Evolutionary conservation across 2,888 invertebrate genomes (phyloP).

Genomic region (Caenorhabditis afra): DNA sequence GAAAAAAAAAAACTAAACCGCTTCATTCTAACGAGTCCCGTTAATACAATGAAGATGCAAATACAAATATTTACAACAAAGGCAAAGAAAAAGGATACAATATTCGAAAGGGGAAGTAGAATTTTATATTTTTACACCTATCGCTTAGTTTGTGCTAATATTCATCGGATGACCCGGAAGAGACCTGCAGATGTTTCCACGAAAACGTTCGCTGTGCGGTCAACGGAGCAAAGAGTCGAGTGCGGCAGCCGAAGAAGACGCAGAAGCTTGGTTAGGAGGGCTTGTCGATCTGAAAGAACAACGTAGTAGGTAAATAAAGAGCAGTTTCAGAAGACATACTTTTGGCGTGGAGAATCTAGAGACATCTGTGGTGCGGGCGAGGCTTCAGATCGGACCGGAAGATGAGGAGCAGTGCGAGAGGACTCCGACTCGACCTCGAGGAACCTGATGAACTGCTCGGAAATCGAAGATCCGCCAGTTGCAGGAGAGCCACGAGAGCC

Average conservation of each 20-base stretch:
- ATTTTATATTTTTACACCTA: conserved; percentile 7
- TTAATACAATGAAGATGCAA: no score
- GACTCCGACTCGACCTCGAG: conserved; percentile 84
- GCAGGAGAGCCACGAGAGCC: conserved; percentile 11
- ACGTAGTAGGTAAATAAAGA: no score
- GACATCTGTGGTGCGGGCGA: conserved; percentile 36
- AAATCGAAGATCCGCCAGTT: conserved; percentile 23
- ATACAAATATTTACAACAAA: no score
- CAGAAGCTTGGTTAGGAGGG: conserved; percentile 7
- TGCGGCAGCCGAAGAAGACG: conserved; percentile 48
- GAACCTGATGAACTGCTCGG: conserved; percentile 82
- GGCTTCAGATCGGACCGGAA: conserved; percentile 56
- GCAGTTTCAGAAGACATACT: neutral
- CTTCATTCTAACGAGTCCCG: no score
- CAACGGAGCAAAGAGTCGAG: conserved; percentile 54
- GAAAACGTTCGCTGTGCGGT: neutral
- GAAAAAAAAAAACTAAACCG: no score
- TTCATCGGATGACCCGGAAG: conserved; percentile 22
- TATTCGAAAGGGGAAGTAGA: neutral
- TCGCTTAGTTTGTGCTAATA: no score
- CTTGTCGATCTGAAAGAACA: conserved; percentile 31
- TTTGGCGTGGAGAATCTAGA: conserved; percentile 24
- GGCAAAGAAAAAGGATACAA: no score
- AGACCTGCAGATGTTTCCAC: conserved; percentile 2
- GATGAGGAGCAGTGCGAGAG: conserved; percentile 62